phyloP scores from a whole-genome alignment of 2,113 vertebrate genomes.

The Delphinus delphis region DNA sequence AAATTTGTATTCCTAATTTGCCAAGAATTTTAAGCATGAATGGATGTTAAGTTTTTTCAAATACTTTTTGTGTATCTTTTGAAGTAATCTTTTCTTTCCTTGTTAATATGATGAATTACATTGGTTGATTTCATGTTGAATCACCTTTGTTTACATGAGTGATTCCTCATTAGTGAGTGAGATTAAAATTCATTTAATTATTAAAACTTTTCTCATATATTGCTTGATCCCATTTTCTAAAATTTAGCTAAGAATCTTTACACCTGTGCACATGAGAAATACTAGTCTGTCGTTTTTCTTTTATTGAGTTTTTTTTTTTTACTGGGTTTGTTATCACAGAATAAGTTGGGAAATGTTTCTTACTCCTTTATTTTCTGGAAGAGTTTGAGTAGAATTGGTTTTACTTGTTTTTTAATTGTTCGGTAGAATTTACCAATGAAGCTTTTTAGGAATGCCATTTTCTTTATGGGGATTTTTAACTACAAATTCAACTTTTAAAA shows the following conservation, averaged over 20 bases:
- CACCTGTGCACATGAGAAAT: neutral
- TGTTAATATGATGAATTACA: neutral
- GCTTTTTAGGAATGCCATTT: neutral
- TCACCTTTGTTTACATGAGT: neutral
- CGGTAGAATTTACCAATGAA: neutral
- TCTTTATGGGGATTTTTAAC: neutral
- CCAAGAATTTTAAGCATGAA: neutral
- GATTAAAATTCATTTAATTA: neutral
- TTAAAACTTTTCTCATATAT: neutral
- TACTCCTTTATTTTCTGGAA: neutral
- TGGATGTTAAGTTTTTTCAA: slow-evolving; percentile 3
- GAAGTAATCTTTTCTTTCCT: neutral
- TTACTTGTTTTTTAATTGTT: neutral
- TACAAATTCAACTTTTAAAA: neutral
- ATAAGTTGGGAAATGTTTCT: neutral
- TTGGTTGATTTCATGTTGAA: neutral
- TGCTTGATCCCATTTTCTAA: neutral
- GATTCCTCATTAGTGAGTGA: neutral
- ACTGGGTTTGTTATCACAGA: neutral
- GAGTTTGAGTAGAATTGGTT: neutral
- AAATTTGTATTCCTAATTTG: neutral
- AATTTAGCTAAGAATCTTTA: slow-evolving; percentile 19
- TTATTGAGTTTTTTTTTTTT: neutral
- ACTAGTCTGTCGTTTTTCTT: neutral
- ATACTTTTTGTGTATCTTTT: neutral